Evolutionary conservation across 2,888 invertebrate genomes (phyloP).

Genomic region (Hypena proboscidalis): DNA sequence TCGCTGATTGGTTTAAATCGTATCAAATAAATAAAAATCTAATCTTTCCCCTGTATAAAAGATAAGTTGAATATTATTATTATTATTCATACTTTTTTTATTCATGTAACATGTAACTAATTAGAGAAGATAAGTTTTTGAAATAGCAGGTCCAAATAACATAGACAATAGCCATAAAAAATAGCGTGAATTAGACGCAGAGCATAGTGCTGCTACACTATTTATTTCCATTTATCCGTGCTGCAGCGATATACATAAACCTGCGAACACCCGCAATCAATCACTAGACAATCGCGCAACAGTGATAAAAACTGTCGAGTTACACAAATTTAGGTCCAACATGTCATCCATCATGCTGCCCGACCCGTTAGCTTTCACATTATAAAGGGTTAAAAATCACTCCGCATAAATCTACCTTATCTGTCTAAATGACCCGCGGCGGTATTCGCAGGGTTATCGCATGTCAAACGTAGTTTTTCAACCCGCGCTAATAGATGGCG

Average conservation of each 20-base stretch:
- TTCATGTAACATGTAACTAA: no score
- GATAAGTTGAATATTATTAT: no score
- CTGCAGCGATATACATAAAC: constrained; percentile 11
- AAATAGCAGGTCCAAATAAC: no score
- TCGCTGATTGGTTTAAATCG: no score
- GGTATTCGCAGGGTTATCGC: constrained; percentile 53
- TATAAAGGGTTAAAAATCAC: constrained; percentile 81
- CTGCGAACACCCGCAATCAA: constrained; percentile 24
- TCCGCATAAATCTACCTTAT: constrained; percentile 79
- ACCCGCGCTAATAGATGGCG: constrained; percentile 53
- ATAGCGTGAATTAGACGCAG: no score
- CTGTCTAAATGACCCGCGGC: constrained; percentile 72
- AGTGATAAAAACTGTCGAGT: constrained; percentile 45
- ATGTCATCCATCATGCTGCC: constrained; percentile 43
- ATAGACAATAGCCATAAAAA: no score
- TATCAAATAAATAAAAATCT: no score
- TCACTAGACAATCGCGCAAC: constrained; percentile 47
- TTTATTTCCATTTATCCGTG: no score
- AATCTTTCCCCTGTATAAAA: no score
- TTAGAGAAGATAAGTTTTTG: no score
- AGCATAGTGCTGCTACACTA: no score
- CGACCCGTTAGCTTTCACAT: constrained; percentile 58
- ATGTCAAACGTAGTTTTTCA: constrained; percentile 54
- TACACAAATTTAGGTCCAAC: constrained; percentile 46
- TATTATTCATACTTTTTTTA: no score